These are phyloP conservation scores for Megalops atlanticus DNA, from an alignment of 2,113 vertebrate genomes.

Conservation along the genomic window DNA sequence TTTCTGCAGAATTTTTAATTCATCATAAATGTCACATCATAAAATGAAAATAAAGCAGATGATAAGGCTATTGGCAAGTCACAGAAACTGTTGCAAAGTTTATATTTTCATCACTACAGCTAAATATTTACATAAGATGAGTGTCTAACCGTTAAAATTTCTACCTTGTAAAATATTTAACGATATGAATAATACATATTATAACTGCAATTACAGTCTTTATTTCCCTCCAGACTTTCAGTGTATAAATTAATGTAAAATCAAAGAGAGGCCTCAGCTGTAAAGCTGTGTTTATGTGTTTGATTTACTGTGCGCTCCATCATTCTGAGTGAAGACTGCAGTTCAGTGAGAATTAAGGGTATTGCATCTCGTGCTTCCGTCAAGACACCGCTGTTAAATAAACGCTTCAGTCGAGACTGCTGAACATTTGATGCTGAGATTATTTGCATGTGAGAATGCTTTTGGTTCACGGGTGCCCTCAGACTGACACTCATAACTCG, in stretches of 20 bases:
- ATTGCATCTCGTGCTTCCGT: neutral
- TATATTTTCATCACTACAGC: neutral
- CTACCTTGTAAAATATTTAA: neutral
- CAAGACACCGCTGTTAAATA: neutral
- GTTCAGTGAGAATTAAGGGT: neutral
- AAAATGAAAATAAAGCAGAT: too few relatives aligned
- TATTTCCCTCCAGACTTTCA: neutral
- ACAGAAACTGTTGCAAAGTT: neutral
- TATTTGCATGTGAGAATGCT: neutral
- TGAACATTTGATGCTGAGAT: neutral
- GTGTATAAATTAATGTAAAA: slow-evolving; percentile 7
- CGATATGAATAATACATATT: neutral
- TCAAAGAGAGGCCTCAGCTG: neutral
- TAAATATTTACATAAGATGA: neutral
- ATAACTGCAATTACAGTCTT: neutral
- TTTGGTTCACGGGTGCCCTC: neutral
- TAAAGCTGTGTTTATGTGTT: neutral
- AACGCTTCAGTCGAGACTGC: neutral
- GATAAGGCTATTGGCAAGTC: neutral
- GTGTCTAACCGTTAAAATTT: neutral
- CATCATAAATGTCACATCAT: too few relatives aligned
- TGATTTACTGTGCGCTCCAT: neutral
- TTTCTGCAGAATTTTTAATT: too few relatives aligned
- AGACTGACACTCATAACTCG: too few relatives aligned
- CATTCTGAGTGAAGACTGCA: neutral